Base-by-base conservation (phyloP, 2,797 vertebrate species). In the Pangasius macronema region DNA sequence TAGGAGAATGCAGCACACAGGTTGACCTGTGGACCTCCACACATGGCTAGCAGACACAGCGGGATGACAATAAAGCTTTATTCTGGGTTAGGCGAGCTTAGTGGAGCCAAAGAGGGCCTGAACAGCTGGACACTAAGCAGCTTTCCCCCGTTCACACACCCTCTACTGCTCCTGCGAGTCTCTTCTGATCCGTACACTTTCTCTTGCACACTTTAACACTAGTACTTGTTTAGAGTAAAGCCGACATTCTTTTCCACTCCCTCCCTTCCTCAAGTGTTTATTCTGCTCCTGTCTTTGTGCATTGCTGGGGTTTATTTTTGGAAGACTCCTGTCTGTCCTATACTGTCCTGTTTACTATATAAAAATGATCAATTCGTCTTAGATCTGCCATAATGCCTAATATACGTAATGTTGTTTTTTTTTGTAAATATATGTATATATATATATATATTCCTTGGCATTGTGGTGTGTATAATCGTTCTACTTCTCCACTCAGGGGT, bases 71-170 rank as follows among this genome's bases (percentile, higher is more conserved):
- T 86, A 83, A 87, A 87, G 87, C 89, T 80, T 33, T 39, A 87
- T 90, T 89, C 86, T 88, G 89, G 88, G 87, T 91, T 88, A 88
- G 77, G 70, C 82, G 67, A 68, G 88, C 77, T 86, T 85, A 80
- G 84, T 3, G 2, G 72, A 63, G 70, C 75, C 65, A 42, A 68
- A 51, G 65, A 70, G 61, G 86, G 79, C 51, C 92, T 91, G 93
- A 95, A 95, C 95, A 96, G 94, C 96, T 96, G 96, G 94, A 89
- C 91, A 90, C 88, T 95, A 95, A 96, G 95, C 94, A 95, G 95
- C 95, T 96, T 96, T 95, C 85, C 90, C 90, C 90, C 67, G 7
- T 90, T 89, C 83, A 87, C 91, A 87, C 2, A 87, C 88, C 90
- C 84, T 87, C 88, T 90, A 89, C 92, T 91, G 90, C 92, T 92